These are phyloP conservation scores for Willisornis vidua DNA, from an alignment of 2,113 vertebrate species.

Conservation along the genomic window DNA sequence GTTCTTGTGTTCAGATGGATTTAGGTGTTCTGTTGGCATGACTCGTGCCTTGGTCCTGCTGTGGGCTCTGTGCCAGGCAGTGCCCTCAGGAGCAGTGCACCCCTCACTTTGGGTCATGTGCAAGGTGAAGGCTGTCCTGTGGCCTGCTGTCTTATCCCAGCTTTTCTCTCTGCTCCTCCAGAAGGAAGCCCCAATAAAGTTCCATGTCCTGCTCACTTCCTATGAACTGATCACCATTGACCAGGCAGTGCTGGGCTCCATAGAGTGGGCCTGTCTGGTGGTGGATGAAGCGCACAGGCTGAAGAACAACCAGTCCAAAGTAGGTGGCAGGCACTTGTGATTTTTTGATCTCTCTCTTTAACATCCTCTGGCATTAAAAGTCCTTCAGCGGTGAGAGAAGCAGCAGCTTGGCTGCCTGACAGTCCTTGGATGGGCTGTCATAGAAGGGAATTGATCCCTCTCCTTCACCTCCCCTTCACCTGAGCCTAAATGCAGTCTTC, in stretches of 20 bases:
- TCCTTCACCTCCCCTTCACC: neutral
- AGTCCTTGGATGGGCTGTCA: rapidly evolving
- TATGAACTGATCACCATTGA: slow-evolving; percentile 98
- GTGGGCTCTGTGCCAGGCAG: neutral
- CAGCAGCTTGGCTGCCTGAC: neutral
- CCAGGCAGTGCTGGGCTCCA: slow-evolving; percentile 93
- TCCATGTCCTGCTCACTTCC: slow-evolving; percentile 95
- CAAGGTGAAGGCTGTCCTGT: no score
- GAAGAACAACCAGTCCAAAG: slow-evolving; percentile 99
- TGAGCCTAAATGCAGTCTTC: neutral
- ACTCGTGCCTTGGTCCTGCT: neutral
- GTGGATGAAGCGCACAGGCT: slow-evolving; percentile 97
- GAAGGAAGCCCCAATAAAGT: slow-evolving; percentile 97
- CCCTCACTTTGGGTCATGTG: neutral
- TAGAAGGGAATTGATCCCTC: neutral
- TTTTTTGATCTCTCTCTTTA: neutral
- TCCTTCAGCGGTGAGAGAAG: neutral
- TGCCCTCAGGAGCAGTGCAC: neutral
- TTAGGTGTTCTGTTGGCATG: neutral
- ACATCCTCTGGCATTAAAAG: neutral
- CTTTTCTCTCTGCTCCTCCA: slow-evolving; percentile 50
- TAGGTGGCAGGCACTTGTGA: slow-evolving; percentile 28
- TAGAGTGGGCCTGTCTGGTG: slow-evolving; percentile 95
- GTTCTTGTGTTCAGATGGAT: rapidly evolving
- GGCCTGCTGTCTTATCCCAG: neutral